Base-by-base conservation (phyloP, 2,888 invertebrate species). In the Eupithecia abbreviata region DNA sequence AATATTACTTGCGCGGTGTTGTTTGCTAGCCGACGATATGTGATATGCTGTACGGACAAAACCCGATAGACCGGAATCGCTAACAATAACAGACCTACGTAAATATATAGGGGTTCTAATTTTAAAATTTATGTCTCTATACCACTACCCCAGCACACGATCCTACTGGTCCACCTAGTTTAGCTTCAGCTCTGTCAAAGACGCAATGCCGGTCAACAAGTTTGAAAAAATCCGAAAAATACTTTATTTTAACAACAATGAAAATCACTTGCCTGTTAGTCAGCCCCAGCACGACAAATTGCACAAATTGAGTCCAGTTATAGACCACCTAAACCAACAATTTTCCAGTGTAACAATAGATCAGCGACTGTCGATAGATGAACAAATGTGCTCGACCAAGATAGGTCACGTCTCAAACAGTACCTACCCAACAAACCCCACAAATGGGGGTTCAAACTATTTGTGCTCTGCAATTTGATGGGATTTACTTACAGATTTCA, bases 371-470 rank as follows among this genome's bases (percentile, higher is more conserved):
- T 49, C 49, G 49, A 49, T 49, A 49, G 12, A 49, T 49, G 49
- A 49, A 49, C 12, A 49, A 4, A 49, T 49, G 49, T 13, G 49
- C 49, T 49, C 49, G 49, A 49, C 49, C 0, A 83, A 83, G 78
- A 80, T 85, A 70, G 78, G 74, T 58, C 82, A 84, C 51, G 82
- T 83, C 58, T 84, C 55, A 82, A 82, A 75, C 83, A 30, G 18
- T 58, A 58, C 9, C 18, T 58, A 58, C 83, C 82, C 42, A 83
- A 83, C 41, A 83, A 84, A 74, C 82, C 82, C 65, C 82, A 85
- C 47, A 84, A 84, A 74, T 83, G 82, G 82, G 83, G 82, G 15
- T 83, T 79, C 71, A 83, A 83, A 76, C 73, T 82, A 30, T 84
- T 77, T 79, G 81, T 85, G 51, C 67, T 85, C 9, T 80, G 82